Evolutionary conservation across 2,888 invertebrate species (phyloP), one percentile per base, ranked within the genome.

Genomic region (Sinhomidia bicolor): DNA sequence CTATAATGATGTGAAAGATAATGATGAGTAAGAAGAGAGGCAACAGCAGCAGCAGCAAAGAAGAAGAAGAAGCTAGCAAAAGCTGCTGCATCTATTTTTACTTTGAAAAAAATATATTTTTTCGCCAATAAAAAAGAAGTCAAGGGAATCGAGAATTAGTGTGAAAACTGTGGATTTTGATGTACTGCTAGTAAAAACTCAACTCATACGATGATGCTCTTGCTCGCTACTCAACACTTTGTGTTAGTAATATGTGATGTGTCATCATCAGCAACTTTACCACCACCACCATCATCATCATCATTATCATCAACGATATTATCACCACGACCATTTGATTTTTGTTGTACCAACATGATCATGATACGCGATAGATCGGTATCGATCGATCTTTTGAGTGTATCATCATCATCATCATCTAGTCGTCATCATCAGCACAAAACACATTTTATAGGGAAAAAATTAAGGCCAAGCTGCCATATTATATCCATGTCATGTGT

Each of bases 101-200:
- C 80, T 62, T 62, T 60, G 80, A 82, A 82, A 74, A 81, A 81
- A 87, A 47, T 10, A 12, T 62, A 44, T 44, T 81, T 87, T 87
- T 87, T 87, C 57, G 87, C 87, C 87, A 87, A 85, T 68, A 79
- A 79, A 85, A 85, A 80, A 47, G 62, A 32, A 79, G 60, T 78
- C 65, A 85, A 51, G 60, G 62, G 51, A 78, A 79, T 80, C 41
- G 86, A 47, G 74, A 86, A 86, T 86, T 54, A 86, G 87, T 87
- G 87, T 87, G 81, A 87, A 87, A 81, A 74, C 74, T 87, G 87
- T 81, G 81, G 74, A 86, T 86, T 85, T 74, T 85, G 65, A 9
- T 79, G 51, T 80, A 23, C 29, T 36, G 26, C 54, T 60, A 44
- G 44, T 7, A 57, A 57, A 57, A 57, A 57, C 20, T 20, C 4